Evolutionary conservation across 2,888 invertebrate species (phyloP), one percentile per base, ranked within the genome.

Genomic region (Philereme transversata): DNA sequence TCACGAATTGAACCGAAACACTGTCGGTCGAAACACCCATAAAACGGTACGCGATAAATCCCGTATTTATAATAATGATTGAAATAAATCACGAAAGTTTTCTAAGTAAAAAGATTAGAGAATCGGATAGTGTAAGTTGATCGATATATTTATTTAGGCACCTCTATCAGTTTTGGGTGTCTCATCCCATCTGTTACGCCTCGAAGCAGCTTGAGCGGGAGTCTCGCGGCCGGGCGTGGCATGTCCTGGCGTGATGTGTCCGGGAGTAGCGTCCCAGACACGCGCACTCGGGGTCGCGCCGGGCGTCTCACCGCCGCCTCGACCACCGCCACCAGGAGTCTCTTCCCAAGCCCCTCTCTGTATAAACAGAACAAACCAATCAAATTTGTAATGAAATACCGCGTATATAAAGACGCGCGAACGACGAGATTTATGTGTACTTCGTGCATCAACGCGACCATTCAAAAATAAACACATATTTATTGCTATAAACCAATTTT

Each of bases 161-260:
- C 96, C 96, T 83, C 99, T 94, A 82, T 99, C 99, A 4, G 99
- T 98, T 92, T 98, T 98, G 1, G 99, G 99, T 0, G 99, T 99
- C 88, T 99, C 99, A 87, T 99, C 99, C 99, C 99, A 99, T 62
- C 99, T 95, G 92, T 99, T 99, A 50, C 99, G 94, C 8, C 99
- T 92, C 38, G 96, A 96, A 57, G 95, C 95, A 63, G 89, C 89
- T 50, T 90, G 91, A 0, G 97, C 97, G 0, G 98, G 98, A 0
- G 97, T 98, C 65, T 96, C 96, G 59, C 95, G 92, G 48, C 97
- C 96, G 0, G 97, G 97, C 1, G 98, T 98, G 36, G 96, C 96
- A 67, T 96, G 95, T 0, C 96, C 96, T 0, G 97, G 96, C 54
- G 97, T 97, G 10, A 96, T 95, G 82, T 98, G 98, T 0, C 98